phyloP scores from a whole-genome alignment of 2,113 vertebrate species.

The Salvelinus sp. region DNA sequence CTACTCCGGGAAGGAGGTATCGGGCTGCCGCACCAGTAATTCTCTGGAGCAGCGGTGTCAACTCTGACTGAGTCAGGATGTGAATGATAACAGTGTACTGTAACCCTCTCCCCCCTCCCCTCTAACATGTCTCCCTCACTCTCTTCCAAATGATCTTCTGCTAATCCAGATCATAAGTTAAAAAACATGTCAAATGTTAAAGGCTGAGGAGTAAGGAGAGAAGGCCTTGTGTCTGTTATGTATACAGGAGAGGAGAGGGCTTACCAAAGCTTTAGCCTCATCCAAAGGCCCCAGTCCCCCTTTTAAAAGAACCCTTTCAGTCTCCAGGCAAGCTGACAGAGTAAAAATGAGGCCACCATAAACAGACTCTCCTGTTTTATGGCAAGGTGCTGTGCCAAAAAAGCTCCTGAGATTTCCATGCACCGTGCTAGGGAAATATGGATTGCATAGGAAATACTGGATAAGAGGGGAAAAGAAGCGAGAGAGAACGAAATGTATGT shows the following conservation, averaged over 20 bases:
- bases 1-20: conserved; percentile 3
- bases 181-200: conserved; percentile 70
- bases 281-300: conserved; percentile 38
- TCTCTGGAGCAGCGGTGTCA: conserved; percentile 56
- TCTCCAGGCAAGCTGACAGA: conserved; percentile 49
- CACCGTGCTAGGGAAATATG: conserved; percentile 47
- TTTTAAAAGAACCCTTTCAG: conserved; percentile 51
- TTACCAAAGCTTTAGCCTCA: no score
- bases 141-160: conserved; percentile 52
- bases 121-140: neutral
- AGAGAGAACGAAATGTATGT: conserved; percentile 60
- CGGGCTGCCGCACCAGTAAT: conserved; percentile 25
- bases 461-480: conserved; percentile 24
- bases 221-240: conserved; percentile 37
- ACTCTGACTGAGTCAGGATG: conserved; percentile 42
- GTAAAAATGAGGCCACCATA: conserved; percentile 57
- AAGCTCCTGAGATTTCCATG: conserved; percentile 48
- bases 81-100: conserved; percentile 58
- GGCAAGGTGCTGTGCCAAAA: conserved; percentile 52
- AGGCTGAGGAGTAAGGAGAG: conserved; percentile 64
- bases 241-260: no score
- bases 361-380: conserved; percentile 59
- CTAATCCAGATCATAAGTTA: conserved; percentile 71
- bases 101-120: conserved; percentile 50
- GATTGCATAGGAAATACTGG: conserved; percentile 51